phyloP scores from a whole-genome alignment of 2,888 invertebrate species.

The Mesorhabditis spiculigera region DNA sequence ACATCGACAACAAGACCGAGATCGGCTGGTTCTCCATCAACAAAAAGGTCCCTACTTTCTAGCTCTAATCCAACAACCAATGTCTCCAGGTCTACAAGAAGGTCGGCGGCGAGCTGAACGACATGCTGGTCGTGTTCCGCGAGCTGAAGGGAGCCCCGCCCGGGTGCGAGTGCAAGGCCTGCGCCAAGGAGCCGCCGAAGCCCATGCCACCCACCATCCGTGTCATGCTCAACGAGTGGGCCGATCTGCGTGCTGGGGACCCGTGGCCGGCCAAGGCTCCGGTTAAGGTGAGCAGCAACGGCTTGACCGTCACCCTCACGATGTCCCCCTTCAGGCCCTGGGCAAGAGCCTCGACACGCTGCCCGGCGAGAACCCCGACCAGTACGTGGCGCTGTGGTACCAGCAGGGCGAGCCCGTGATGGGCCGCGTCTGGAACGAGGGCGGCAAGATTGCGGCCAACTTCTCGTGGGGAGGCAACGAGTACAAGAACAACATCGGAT shows the following conservation, averaged over 20 bases:
- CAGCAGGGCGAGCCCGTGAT: slow-evolving; percentile 46
- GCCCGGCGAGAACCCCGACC: slow-evolving; percentile 45
- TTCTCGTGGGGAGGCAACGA: slow-evolving; percentile 27
- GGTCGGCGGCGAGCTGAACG: slow-evolving; percentile 31
- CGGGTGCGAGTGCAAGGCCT: slow-evolving; percentile 12
- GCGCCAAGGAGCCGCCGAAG: slow-evolving; percentile 4
- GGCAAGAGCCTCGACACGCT: slow-evolving; percentile 45
- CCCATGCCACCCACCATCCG: slow-evolving; percentile 18
- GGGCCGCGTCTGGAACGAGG: slow-evolving; percentile 54
- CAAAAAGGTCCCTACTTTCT: slow-evolving; percentile 16
- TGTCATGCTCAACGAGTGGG: slow-evolving; percentile 23
- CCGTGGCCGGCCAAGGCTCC: slow-evolving; percentile 37
- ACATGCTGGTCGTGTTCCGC: slow-evolving; percentile 50
- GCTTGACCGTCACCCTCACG: slow-evolving; percentile 3
- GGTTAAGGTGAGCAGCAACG: slow-evolving; percentile 44
- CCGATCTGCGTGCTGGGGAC: too few species aligned
- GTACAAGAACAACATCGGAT: slow-evolving; percentile 46
- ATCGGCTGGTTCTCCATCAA: slow-evolving; percentile 45
- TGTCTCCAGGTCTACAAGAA: slow-evolving; percentile 15
- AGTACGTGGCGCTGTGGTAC: slow-evolving; percentile 54
- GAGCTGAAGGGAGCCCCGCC: slow-evolving; percentile 35
- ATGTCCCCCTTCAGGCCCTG: slow-evolving; percentile 19
- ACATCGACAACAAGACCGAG: slow-evolving; percentile 39
- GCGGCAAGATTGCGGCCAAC: slow-evolving; percentile 27
- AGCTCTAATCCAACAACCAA: neutral